These are phyloP conservation scores for Lichenostomus cassidix DNA, from an alignment of 2,113 vertebrate species.

Conservation along the genomic window DNA sequence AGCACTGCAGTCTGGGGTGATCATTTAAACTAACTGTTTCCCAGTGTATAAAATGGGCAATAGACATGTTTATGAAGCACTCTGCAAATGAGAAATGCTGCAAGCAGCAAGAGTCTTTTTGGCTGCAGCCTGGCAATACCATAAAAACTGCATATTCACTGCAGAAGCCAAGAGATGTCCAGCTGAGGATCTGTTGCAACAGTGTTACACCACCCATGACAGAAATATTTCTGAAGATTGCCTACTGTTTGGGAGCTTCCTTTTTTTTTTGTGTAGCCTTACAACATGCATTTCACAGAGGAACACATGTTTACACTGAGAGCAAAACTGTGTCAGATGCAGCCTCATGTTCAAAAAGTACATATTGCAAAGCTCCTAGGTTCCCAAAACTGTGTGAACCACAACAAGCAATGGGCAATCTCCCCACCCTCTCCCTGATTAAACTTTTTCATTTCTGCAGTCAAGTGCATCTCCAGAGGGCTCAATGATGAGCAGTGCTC, in stretches of 20 bases:
- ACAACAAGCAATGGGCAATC: neutral
- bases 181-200: neutral
- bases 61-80: neutral
- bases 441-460: neutral
- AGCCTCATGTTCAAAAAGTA: neutral
- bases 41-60: neutral
- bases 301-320: neutral
- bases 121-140: neutral
- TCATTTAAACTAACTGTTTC: neutral
- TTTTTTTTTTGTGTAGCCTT: neutral
- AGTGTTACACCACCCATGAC: neutral
- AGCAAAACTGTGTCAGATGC: neutral
- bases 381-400: neutral
- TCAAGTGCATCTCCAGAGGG: neutral
- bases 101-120: neutral
- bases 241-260: neutral
- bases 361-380: neutral
- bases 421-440: neutral
- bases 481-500: neutral
- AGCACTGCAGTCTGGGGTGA: neutral
- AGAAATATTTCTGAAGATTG: neutral
- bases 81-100: neutral
- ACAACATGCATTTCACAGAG: neutral
- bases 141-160: slow-evolving; percentile 24
- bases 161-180: neutral